phyloP scores from a whole-genome alignment of 1,140 invertebrate genomes.

The Drosophila ogumai region DNA sequence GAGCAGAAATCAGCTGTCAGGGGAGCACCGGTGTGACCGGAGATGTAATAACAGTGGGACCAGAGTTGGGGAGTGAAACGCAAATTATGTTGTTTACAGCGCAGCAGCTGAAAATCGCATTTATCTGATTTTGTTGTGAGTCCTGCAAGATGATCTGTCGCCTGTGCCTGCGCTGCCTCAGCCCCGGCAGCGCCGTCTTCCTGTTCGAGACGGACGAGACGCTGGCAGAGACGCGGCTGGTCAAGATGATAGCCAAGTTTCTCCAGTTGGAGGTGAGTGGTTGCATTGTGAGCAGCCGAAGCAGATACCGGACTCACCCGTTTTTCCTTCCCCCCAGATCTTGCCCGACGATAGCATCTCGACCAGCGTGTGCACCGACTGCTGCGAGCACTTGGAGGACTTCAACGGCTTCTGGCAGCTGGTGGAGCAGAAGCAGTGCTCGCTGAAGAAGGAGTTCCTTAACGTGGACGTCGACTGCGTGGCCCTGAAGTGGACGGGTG shows the following conservation, averaged over 20 bases:
- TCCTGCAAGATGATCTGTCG: conserved; percentile 88
- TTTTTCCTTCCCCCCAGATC: conserved; percentile 32
- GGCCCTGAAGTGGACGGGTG: conserved; percentile 60
- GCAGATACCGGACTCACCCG: no score
- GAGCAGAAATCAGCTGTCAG: neutral
- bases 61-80: neutral
- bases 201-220: conserved; percentile 71
- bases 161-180: conserved; percentile 71
- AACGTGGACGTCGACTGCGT: conserved; percentile 71
- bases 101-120: conserved; percentile 87
- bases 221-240: conserved; percentile 66
- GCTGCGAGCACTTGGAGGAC: conserved; percentile 75
- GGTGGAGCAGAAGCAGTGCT: conserved; percentile 71
- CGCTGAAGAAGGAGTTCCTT: conserved; percentile 74
- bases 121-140: conserved; percentile 2
- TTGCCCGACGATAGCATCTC: conserved; percentile 72
- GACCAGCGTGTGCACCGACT: conserved; percentile 69
- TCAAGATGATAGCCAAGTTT: conserved; percentile 78
- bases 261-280: conserved; percentile 67
- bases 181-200: conserved; percentile 67
- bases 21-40: neutral
- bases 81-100: conserved; percentile 85
- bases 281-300: neutral
- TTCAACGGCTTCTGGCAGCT: conserved; percentile 75
- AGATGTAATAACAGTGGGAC: neutral